Evolutionary conservation across 1,140 invertebrate genomes (phyloP).

Genomic region (Sycophaga agraensis): DNA sequence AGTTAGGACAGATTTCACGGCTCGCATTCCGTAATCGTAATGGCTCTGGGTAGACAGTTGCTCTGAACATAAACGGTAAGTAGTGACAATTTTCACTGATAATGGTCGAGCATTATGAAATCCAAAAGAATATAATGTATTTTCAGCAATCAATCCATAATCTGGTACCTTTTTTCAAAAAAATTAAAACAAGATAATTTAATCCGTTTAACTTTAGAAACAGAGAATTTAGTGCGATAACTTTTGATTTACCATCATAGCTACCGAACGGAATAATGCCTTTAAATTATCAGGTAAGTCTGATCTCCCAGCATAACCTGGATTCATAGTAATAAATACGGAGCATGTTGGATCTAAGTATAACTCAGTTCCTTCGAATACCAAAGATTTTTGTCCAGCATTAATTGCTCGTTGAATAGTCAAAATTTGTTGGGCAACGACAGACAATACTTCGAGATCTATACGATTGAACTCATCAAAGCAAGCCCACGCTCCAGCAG

Average conservation of each 20-base stretch:
- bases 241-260: conserved; percentile 81
- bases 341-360: conserved; percentile 88
- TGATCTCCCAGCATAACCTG: conserved; percentile 87
- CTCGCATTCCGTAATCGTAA: conserved; percentile 93
- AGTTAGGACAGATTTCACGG: conserved; percentile 85
- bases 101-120: conserved; percentile 86
- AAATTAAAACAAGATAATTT: not conserved
- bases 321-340: conserved; percentile 96
- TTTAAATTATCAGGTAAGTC: conserved; percentile 95
- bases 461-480: conserved; percentile 95
- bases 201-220: not conserved
- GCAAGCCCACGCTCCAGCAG: conserved; percentile 95
- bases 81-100: conserved; percentile 92
- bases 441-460: conserved; percentile 85
- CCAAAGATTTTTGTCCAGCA: conserved; percentile 68
- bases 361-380: conserved; percentile 89
- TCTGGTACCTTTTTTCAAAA: conserved; percentile 69
- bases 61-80: conserved; percentile 90
- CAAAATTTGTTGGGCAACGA: conserved; percentile 84
- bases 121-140: conserved; percentile 91
- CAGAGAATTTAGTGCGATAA: not conserved
- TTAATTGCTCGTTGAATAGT: conserved; percentile 79
- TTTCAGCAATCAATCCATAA: conserved; percentile 92
- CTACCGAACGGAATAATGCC: conserved; percentile 90
- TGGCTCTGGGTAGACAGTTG: conserved; percentile 93